Conservation (phyloP, 2,797 vertebrate species). For the Synaphobranchus kaupii region DNA sequence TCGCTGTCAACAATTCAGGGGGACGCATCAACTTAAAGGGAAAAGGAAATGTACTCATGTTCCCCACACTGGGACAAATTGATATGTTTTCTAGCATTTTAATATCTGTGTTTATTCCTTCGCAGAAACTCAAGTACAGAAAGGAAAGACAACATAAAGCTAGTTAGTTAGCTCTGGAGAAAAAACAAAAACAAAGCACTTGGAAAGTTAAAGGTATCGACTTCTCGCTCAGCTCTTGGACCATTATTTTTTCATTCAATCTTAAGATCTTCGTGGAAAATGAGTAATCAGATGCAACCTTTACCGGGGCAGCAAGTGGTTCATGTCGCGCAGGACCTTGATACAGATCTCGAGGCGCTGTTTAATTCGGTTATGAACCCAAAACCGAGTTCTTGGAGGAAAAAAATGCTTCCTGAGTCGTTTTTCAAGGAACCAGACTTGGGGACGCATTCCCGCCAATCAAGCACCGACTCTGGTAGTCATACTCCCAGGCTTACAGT, state of each 20-base stretch:
- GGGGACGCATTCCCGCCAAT: constrained; percentile 84
- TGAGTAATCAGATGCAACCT: constrained; percentile 77
- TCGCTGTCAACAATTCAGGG: constrained; percentile 28
- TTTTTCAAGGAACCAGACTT: constrained; percentile 86
- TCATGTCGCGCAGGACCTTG: constrained; percentile 83
- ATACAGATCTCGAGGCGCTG: constrained; percentile 84
- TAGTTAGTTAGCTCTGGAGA: constrained; percentile 14
- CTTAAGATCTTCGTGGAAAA: constrained; percentile 42
- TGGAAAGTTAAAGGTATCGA: not conserved
- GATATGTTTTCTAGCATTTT: constrained; percentile 10
- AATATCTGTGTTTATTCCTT: not conserved
- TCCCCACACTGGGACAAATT: constrained; percentile 25
- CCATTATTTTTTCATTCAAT: constrained; percentile 34
- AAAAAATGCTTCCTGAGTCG: constrained; percentile 83
- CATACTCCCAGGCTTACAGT: constrained; percentile 67
- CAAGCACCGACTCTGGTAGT: constrained; percentile 82
- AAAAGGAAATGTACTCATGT: constrained; percentile 25
- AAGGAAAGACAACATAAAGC: constrained; percentile 17
- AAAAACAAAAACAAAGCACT: not conserved
- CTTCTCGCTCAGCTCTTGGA: not conserved
- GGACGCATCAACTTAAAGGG: constrained; percentile 22
- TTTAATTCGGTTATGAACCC: constrained; percentile 88
- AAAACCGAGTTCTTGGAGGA: constrained; percentile 83
- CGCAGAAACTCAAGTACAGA: constrained; percentile 8
- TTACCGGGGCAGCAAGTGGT: constrained; percentile 85